Conservation (phyloP, 2,888 invertebrate genomes). For the Ormyrus thymus region DNA sequence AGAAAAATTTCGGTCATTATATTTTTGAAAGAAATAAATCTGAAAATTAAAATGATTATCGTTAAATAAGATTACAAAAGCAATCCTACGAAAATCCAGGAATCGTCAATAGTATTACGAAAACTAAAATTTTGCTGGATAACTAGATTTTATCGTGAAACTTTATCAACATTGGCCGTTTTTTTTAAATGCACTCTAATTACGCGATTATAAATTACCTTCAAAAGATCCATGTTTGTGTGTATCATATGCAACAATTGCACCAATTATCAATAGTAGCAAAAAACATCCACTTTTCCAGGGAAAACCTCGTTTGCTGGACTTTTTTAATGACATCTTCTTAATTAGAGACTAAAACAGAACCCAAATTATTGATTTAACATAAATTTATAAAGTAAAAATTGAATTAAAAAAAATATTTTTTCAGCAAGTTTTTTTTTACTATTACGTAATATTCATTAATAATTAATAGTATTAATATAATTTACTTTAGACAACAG, state of each 20-base stretch:
- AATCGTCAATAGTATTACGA: too few species aligned
- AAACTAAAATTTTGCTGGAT: too few species aligned
- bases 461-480: too few species aligned
- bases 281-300: conserved; percentile 82
- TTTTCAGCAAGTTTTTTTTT: too few species aligned
- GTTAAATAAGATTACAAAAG: conserved; percentile 36
- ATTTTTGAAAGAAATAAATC: neutral
- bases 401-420: too few species aligned
- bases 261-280: conserved; percentile 78
- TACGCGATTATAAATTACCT: conserved; percentile 73
- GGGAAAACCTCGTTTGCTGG: conserved; percentile 76
- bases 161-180: neutral
- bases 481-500: too few species aligned
- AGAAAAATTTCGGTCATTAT: conserved; percentile 29
- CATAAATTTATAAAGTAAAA: too few species aligned
- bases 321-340: conserved; percentile 76
- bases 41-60: neutral
- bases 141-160: too few species aligned
- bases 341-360: conserved; percentile 73
- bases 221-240: conserved; percentile 82
- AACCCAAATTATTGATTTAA: neutral
- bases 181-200: neutral
- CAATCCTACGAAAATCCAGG: neutral
- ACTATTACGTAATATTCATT: too few species aligned
- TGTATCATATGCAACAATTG: conserved; percentile 81